Evolutionary conservation across 2,797 vertebrate species (phyloP).

Genomic region (Lepilemur septentrionalis): DNA sequence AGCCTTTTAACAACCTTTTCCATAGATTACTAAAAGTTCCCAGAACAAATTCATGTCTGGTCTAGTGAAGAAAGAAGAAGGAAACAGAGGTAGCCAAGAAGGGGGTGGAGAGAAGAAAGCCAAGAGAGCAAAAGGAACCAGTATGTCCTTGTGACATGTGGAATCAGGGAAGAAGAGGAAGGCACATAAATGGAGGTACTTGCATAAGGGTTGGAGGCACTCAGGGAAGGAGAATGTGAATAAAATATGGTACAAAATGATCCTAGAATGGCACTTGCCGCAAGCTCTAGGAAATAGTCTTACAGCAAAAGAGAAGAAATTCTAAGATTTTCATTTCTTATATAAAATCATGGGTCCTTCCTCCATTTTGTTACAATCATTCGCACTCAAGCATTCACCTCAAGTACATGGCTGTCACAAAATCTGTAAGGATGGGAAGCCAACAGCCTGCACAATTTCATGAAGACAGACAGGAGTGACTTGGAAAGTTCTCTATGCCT

Average conservation of each 20-base stretch:
- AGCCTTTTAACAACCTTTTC: constrained; percentile 64
- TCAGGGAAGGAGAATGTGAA: background rate
- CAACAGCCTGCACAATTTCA: background rate
- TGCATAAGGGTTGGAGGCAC: background rate
- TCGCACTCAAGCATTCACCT: background rate
- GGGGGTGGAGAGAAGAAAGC: background rate
- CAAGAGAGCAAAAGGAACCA: background rate
- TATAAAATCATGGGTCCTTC: background rate
- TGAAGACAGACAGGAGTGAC: background rate
- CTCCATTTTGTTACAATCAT: background rate
- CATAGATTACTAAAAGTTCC: constrained; percentile 69
- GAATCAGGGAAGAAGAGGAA: background rate
- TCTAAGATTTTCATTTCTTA: background rate
- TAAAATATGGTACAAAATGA: background rate
- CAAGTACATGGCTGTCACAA: background rate
- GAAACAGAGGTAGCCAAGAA: constrained; percentile 47
- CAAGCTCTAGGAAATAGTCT: background rate
- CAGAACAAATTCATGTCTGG: constrained; percentile 60
- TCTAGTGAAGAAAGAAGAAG: constrained; percentile 43
- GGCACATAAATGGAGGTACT: background rate
- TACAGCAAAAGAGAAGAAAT: background rate
- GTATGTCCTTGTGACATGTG: background rate
- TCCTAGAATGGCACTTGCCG: background rate
- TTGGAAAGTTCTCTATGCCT: background rate
- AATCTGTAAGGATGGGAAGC: background rate